Conservation (phyloP, 2,888 invertebrate species). For the Coelopa pilipes region DNA sequence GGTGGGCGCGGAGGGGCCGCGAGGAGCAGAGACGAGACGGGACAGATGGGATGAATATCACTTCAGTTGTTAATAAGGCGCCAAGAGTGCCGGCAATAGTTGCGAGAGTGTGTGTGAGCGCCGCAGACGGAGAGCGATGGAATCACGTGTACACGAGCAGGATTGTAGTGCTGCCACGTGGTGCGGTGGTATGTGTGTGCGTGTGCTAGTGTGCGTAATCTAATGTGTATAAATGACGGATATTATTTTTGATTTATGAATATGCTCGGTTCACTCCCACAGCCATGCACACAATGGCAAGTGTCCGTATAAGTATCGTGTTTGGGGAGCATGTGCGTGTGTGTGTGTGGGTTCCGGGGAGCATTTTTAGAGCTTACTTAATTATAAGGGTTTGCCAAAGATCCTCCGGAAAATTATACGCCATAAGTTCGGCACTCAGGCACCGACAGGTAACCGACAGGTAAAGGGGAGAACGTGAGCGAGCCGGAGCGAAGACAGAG, state of each 20-base stretch:
- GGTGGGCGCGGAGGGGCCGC: too few relatives aligned
- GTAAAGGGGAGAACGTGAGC: not conserved
- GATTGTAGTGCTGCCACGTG: too few relatives aligned
- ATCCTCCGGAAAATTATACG: too few relatives aligned
- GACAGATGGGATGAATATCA: not conserved
- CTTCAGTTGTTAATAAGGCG: not conserved
- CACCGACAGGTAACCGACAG: not conserved
- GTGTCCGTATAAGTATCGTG: not conserved
- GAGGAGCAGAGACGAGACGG: too few relatives aligned
- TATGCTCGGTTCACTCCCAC: not conserved
- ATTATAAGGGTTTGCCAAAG: not conserved
- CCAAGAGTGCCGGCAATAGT: not conserved
- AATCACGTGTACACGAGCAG: not conserved
- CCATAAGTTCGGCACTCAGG: not conserved
- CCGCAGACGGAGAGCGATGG: not conserved
- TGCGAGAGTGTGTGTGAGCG: not conserved
- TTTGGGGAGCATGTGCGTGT: not conserved
- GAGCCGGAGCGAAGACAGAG: not conserved
- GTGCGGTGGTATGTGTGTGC: not conserved
- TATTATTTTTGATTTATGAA: constrained; percentile 18
- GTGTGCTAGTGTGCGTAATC: not conserved
- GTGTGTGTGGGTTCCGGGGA: not conserved
- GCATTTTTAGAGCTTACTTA: constrained; percentile 21
- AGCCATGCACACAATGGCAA: not conserved
- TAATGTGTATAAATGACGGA: constrained; percentile 18